phyloP scores from a whole-genome alignment of 2,113 vertebrate genomes.

The Onychorhynchus coronatus region DNA sequence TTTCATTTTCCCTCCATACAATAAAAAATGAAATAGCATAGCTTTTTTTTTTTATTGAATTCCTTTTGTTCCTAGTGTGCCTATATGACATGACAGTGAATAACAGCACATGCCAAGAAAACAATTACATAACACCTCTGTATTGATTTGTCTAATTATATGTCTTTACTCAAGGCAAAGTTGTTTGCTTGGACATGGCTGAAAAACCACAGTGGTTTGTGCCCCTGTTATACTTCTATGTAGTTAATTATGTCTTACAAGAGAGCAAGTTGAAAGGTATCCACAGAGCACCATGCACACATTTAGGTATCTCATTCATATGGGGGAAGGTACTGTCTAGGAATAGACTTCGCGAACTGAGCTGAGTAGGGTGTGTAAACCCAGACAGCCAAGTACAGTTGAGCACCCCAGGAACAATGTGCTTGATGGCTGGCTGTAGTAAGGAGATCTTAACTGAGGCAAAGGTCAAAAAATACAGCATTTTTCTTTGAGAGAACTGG shows the following conservation, averaged over 20 bases:
- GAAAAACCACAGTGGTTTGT: background rate
- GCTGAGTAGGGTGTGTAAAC: background rate
- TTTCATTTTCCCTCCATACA: constrained; percentile 37
- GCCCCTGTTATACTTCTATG: background rate
- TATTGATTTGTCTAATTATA: constrained; percentile 2
- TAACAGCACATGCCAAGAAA: background rate
- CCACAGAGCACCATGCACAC: background rate
- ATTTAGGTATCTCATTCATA: background rate
- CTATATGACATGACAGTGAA: background rate
- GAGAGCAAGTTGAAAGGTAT: background rate
- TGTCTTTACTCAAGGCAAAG: background rate
- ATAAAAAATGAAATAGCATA: constrained; percentile 34
- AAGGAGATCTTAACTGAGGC: background rate
- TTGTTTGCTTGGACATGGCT: background rate
- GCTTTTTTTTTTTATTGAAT: background rate
- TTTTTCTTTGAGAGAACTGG: background rate
- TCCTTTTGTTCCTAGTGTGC: background rate
- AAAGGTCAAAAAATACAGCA: background rate
- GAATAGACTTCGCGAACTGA: background rate
- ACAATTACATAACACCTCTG: background rate
- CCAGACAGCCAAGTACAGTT: background rate
- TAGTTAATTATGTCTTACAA: background rate
- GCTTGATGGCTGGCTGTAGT: background rate
- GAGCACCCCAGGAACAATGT: background rate
- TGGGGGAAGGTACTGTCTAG: background rate